phyloP scores from a whole-genome alignment of 1,140 invertebrate genomes.

The Apis laboriosa region DNA sequence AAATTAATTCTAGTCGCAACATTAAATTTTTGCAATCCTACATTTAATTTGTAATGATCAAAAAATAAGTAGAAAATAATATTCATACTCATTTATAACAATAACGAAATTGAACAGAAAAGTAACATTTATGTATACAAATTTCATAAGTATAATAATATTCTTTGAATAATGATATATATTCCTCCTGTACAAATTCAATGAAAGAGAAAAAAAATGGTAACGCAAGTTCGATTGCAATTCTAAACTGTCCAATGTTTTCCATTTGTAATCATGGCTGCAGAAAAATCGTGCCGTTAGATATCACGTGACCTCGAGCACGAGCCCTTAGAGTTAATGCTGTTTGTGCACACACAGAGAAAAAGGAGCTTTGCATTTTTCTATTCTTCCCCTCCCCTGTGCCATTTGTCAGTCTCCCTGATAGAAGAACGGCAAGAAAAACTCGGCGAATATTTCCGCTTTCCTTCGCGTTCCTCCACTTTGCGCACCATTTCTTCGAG shows the following conservation, averaged over 20 bases:
- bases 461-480: background rate
- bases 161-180: too few species aligned
- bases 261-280: background rate
- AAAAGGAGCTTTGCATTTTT: background rate
- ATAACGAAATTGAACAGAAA: too few species aligned
- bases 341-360: background rate
- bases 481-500: background rate
- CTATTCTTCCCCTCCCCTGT: background rate
- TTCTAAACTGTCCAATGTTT: background rate
- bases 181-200: too few species aligned
- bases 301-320: slow-evolving; percentile 6
- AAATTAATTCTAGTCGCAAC: too few species aligned
- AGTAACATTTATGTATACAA: too few species aligned
- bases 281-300: slow-evolving; percentile 14
- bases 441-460: background rate
- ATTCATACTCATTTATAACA: too few species aligned
- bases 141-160: too few species aligned
- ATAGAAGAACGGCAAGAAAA: background rate
- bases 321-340: slow-evolving; percentile 9
- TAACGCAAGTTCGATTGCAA: background rate
- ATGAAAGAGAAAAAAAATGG: background rate
- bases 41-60: too few species aligned
- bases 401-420: slow-evolving; percentile 9
- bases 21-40: too few species aligned
- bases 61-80: too few species aligned